A percentile compares a stretch with the other conserved stretches of the same genome.
Conservation (phyloP, 2,888 invertebrate genomes). For the Acholoe squamosa region DNA sequence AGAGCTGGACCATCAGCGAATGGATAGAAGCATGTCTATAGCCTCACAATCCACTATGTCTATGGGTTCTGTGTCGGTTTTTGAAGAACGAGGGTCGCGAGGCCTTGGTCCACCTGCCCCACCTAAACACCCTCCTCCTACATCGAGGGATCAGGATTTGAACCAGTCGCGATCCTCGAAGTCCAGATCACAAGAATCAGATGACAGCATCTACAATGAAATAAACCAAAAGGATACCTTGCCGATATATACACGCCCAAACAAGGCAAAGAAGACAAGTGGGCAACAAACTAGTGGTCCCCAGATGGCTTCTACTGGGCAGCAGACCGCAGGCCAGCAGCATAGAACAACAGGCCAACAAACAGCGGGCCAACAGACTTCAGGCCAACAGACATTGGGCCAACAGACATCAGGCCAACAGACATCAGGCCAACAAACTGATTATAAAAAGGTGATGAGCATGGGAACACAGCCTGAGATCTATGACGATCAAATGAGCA, state of each 20-base stretch:
- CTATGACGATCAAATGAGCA: constrained; percentile 41
- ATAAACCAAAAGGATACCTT: constrained; percentile 1
- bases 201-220: constrained; percentile 52
- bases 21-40: neutral
- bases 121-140: neutral
- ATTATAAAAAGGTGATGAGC: neutral
- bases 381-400: neutral
- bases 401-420: neutral
- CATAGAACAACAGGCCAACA: too few relatives aligned
- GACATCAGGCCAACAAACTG: neutral
- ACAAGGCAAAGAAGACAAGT: constrained; percentile 35
- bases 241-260: constrained; percentile 23
- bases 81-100: constrained; percentile 51
- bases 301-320: neutral
- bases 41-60: constrained; percentile 55
- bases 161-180: constrained; percentile 23
- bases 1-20: neutral
- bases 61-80: constrained; percentile 62
- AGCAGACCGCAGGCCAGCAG: neutral
- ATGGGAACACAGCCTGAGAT: neutral
- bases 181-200: neutral
- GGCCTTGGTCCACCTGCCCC: neutral
- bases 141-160: neutral
- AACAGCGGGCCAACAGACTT: neutral
- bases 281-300: neutral